phyloP scores from a whole-genome alignment of 2,888 invertebrate genomes.

The Zootermopsis nevadensis region DNA sequence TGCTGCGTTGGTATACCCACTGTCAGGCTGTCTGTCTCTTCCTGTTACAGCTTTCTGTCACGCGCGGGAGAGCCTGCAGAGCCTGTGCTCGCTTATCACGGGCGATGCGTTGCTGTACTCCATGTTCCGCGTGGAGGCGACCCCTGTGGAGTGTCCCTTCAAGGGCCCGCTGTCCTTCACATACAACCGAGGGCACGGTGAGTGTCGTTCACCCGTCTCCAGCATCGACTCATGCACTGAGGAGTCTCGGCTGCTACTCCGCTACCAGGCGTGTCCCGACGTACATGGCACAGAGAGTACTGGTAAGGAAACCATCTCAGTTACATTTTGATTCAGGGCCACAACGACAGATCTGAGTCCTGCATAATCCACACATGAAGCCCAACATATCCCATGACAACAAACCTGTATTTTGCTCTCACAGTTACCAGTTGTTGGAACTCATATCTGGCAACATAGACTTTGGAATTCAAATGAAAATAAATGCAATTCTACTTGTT shows the following conservation, averaged over 20 bases:
- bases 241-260: slow-evolving; percentile 87
- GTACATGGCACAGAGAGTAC: slow-evolving; percentile 91
- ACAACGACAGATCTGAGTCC: too few relatives aligned
- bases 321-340: too few relatives aligned
- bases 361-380: too few relatives aligned
- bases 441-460: too few relatives aligned
- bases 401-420: too few relatives aligned
- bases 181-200: slow-evolving; percentile 91
- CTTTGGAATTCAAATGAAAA: too few relatives aligned
- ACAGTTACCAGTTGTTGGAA: too few relatives aligned
- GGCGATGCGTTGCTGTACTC: slow-evolving; percentile 90
- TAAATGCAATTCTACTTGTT: too few relatives aligned
- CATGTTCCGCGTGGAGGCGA: slow-evolving; percentile 89
- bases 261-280: slow-evolving; percentile 94
- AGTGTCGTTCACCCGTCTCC: slow-evolving; percentile 89
- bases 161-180: slow-evolving; percentile 91
- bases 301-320: slow-evolving; percentile 69
- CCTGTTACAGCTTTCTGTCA: slow-evolving; percentile 78
- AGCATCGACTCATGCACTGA: slow-evolving; percentile 95
- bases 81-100: slow-evolving; percentile 87
- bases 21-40: background rate
- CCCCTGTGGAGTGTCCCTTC: slow-evolving; percentile 90
- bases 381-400: too few relatives aligned
- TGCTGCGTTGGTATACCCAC: background rate
- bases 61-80: slow-evolving; percentile 78